phyloP scores from a whole-genome alignment of 2,888 invertebrate species.

The Coelopa pilipes region DNA sequence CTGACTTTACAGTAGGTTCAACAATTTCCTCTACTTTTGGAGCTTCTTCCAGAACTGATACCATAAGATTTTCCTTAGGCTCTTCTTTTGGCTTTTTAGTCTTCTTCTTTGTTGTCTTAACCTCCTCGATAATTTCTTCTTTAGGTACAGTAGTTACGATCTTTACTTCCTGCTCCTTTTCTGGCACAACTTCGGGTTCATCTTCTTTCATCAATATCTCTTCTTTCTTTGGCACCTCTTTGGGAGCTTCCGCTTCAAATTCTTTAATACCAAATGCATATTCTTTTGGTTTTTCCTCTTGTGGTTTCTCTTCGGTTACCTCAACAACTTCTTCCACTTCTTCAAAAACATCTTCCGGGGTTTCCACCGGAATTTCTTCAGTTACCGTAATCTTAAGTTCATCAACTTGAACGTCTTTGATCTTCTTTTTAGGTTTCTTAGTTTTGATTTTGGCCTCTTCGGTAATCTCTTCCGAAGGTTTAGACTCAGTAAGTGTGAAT shows the following conservation, averaged over 20 bases:
- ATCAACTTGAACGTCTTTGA: slow-evolving; percentile 50
- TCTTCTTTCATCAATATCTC: slow-evolving; percentile 43
- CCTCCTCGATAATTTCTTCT: slow-evolving; percentile 54
- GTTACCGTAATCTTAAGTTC: slow-evolving; percentile 54
- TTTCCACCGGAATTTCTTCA: slow-evolving; percentile 51
- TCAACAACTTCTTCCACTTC: slow-evolving; percentile 41
- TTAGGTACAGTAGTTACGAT: slow-evolving; percentile 51
- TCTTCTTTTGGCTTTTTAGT: slow-evolving; percentile 54
- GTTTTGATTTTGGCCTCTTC: slow-evolving; percentile 53
- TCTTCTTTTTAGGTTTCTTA: slow-evolving; percentile 54
- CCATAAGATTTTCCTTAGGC: slow-evolving; percentile 53
- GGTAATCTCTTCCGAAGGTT: slow-evolving; percentile 50
- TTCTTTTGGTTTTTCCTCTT: slow-evolving; percentile 51
- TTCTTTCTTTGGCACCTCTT: slow-evolving; percentile 42
- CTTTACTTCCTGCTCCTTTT: slow-evolving; percentile 45
- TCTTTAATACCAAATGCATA: slow-evolving; percentile 51
- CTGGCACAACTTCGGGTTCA: slow-evolving; percentile 42
- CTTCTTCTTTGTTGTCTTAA: slow-evolving; percentile 54
- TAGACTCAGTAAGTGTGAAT: slow-evolving; percentile 54
- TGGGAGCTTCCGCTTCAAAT: slow-evolving; percentile 42
- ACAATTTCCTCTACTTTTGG: slow-evolving; percentile 46
- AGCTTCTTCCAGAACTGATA: slow-evolving; percentile 54
- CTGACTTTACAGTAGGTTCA: slow-evolving; percentile 48
- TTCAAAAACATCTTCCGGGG: slow-evolving; percentile 42
- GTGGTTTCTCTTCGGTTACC: slow-evolving; percentile 30